A percentile compares a stretch with the other conserved stretches of the same genome.
Evolutionary conservation across 2,113 vertebrate species (phyloP).

Genomic region (Scophthalmus maximus): DNA sequence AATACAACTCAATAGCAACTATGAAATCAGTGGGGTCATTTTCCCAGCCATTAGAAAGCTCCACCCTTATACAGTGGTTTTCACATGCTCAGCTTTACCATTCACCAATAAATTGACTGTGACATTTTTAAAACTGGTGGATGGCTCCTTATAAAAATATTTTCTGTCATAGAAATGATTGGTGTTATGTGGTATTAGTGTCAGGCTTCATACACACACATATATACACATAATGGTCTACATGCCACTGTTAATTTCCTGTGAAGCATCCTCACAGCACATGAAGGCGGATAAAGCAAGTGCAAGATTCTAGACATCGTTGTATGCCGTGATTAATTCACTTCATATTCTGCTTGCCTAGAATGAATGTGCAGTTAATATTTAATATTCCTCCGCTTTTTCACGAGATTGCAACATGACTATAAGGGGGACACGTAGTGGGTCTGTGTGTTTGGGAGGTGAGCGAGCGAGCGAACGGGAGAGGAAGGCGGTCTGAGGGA

Average conservation of each 20-base stretch:
- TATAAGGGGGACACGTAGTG: slow-evolving; percentile 17
- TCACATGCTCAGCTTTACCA: neutral
- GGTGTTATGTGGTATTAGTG: slow-evolving; percentile 1
- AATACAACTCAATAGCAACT: neutral
- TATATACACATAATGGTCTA: neutral
- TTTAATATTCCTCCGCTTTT: slow-evolving; percentile 72
- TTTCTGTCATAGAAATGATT: neutral
- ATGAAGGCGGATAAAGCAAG: slow-evolving; percentile 44
- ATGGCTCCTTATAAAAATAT: slow-evolving; percentile 1
- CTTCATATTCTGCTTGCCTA: slow-evolving; percentile 69
- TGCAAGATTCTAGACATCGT: slow-evolving; percentile 64
- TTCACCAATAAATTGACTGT: neutral
- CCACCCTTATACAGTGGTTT: neutral
- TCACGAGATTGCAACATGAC: slow-evolving; percentile 68
- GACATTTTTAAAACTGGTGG: neutral
- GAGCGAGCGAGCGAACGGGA: slow-evolving; percentile 2
- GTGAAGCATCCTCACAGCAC: slow-evolving; percentile 24
- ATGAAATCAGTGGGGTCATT: slow-evolving; percentile 9
- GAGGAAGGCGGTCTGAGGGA: neutral
- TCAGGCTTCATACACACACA: neutral
- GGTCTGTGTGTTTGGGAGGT: slow-evolving; percentile 13
- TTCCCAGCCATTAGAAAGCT: neutral
- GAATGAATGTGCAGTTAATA: slow-evolving; percentile 79
- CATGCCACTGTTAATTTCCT: slow-evolving; percentile 56
- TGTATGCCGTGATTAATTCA: slow-evolving; percentile 78